Evolutionary conservation across 2,113 vertebrate genomes (phyloP).

Genomic region (Melanotaenia duboulayi): DNA sequence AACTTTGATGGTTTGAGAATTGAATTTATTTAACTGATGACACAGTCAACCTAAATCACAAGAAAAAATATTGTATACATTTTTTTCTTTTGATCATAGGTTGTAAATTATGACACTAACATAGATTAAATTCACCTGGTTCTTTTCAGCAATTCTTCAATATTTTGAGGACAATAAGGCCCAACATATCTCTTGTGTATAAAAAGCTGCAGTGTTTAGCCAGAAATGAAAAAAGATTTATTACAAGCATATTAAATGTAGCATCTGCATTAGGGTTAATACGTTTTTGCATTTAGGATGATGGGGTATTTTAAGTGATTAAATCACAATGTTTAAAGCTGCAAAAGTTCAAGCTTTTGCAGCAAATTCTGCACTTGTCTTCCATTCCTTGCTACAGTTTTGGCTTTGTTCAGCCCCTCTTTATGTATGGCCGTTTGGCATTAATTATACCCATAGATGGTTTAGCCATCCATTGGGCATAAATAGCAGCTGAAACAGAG

Average conservation of each 20-base stretch:
- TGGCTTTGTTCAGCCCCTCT: neutral
- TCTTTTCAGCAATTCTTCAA: neutral
- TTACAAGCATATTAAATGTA: neutral
- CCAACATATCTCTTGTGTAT: neutral
- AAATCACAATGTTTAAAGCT: neutral
- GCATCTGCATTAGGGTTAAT: no score
- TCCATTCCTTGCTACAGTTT: conserved; percentile 1
- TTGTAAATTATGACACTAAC: no score
- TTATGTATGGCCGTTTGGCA: conserved; percentile 50
- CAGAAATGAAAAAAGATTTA: no score
- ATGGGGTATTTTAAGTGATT: no score
- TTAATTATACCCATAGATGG: conserved; percentile 56
- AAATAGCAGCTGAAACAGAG: conserved; percentile 52
- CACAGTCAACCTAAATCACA: neutral
- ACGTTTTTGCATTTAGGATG: no score
- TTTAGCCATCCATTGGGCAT: conserved; percentile 31
- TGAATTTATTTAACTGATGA: conserved; percentile 18
- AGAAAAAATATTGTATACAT: neutral
- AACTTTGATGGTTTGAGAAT: conserved; percentile 24
- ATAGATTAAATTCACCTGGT: no score
- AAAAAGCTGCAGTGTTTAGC: neutral
- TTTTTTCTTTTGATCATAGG: neutral
- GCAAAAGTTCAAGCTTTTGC: no score
- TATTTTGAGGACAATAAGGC: neutral
- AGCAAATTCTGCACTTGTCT: neutral